Evolutionary conservation across 2,797 vertebrate species (phyloP), one percentile per base, ranked within the genome.

Genomic region (Enteromius thamalakanensis): DNA sequence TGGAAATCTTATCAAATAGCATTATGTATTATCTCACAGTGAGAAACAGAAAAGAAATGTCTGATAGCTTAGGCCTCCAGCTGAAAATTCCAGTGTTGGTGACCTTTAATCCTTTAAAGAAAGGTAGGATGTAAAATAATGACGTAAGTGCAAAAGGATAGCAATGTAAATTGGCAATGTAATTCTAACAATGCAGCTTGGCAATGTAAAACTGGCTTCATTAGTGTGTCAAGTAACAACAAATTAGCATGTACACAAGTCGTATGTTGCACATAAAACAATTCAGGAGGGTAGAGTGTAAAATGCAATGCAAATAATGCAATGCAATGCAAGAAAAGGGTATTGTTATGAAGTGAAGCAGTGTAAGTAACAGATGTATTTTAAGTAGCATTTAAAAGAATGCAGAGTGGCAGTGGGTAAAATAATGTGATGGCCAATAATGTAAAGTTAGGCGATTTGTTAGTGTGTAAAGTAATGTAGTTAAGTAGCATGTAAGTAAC

Each of bases 1-100:
- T 4, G 26, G 26, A n/a, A 64, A n/a, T 64, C 26, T 21, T 4
- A 47, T 78, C 76, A 78, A 32, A 62, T 49, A 64, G 40, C 58
- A 64, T 65, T 64, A 32, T 65, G 58, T 14, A 78, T 78, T 78
- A 78, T 49, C 29, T 76, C 37, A 29, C 14, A 29, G 17, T 49
- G 26, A 32, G 32, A 55, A 21, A 29, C 10, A n/a, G 26, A 62
- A 76, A 60, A 19, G 8, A 62, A 76, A 45, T 6, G 23, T 1
- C 5, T 77, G 37, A 62, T 40, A 14, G 10, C 0, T 1, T 32
- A 77, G 10, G 15, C 58, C 40, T 14, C 55, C 55, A 11, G 26
- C 4, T 60, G 37, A 42, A 29, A 17, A 14, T 19, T 1, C 4
- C 37, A 21, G 17, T 75, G 21, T 75, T 55, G 19, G 7, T 76